Base-by-base conservation (phyloP, 2,797 vertebrate species). In the Sebastes nivosus region DNA sequence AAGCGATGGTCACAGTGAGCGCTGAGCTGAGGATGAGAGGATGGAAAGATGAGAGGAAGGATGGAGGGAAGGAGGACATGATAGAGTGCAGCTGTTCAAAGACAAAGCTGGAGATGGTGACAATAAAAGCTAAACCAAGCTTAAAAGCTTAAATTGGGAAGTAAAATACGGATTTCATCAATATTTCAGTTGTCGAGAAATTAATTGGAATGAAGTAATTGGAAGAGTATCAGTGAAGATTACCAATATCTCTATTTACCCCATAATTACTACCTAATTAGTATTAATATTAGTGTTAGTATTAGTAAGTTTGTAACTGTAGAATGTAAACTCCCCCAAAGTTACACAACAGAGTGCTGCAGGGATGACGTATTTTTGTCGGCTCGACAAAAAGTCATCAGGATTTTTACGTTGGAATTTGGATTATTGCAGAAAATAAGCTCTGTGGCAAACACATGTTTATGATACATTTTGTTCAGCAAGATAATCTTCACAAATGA, bases 1-100 rank as follows among this genome's bases (percentile, higher is more conserved):
- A 30, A 38, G 55, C 71, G 83, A 86, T 77, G 58, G 29, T 24
- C 25, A 55, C 18, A 67, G 70, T 9, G 60, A 65, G 65, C 12
- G 3, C 16, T n/a, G 80, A 76, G 65, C n/a, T 50, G 72, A 38
- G 32, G 14, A 66, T 10, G 2, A 27, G 50, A 30, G 32, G 52
- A 64, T 11, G 50, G 30, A 34, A 24, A 20, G 52, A 66, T 13
- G 46, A 20, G 60, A 36, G 52, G 60, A 66, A 42, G 50, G 27
- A 64, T 6, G 50, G 16, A 16, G 3, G 8, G 13, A 25, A 24
- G 12, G 7, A 46, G 42, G 16, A 3, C 42, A 3, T 18, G 42
- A 46, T 16, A 0, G 42, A 46, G 42, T 46, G 42, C 1, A 46
- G 1, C 42, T 46, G 1, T 46, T 46, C 42, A 46, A 46, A 46